phyloP scores from a whole-genome alignment of 2,888 invertebrate species.

The Ellobium chinense region DNA sequence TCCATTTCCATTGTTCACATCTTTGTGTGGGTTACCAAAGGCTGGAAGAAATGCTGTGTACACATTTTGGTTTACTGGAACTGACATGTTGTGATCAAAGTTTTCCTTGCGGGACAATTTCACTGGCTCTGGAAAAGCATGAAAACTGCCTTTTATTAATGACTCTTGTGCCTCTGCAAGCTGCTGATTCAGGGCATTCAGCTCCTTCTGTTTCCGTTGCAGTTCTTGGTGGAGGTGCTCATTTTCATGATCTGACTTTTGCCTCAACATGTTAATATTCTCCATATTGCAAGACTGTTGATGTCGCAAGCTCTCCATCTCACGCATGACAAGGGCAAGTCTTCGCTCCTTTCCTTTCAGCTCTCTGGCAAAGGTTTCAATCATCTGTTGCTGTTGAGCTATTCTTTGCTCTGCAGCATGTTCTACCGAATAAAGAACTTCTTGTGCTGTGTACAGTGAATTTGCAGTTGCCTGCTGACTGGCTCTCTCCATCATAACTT shows the following conservation, averaged over 20 bases:
- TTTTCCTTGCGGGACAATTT: neutral
- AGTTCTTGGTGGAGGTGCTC: conserved; percentile 33
- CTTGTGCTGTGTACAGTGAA: conserved; percentile 60
- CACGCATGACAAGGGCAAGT: conserved; percentile 50
- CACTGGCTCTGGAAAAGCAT: neutral
- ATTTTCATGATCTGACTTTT: conserved; percentile 17
- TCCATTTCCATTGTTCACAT: neutral
- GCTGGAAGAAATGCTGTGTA: neutral
- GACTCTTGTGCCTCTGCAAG: conserved; percentile 4
- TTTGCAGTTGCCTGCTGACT: conserved; percentile 61
- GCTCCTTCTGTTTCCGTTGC: conserved; percentile 32
- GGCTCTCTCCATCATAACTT: conserved; percentile 58
- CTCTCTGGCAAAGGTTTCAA: conserved; percentile 57
- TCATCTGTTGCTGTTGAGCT: conserved; percentile 60
- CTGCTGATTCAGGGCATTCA: conserved; percentile 24
- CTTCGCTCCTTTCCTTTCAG: conserved; percentile 59
- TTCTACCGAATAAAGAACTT: conserved; percentile 60
- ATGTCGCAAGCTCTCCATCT: conserved; percentile 49
- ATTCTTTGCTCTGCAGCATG: conserved; percentile 60
- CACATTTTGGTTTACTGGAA: neutral
- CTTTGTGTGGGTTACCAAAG: neutral
- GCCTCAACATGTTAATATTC: conserved; percentile 5
- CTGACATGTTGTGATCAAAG: neutral
- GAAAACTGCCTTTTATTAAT: conserved; percentile 1
- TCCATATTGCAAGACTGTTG: conserved; percentile 23